phyloP scores from a whole-genome alignment of 35 echinoderm and acorn worm genomes.

The Eucidaris tribuloides region DNA sequence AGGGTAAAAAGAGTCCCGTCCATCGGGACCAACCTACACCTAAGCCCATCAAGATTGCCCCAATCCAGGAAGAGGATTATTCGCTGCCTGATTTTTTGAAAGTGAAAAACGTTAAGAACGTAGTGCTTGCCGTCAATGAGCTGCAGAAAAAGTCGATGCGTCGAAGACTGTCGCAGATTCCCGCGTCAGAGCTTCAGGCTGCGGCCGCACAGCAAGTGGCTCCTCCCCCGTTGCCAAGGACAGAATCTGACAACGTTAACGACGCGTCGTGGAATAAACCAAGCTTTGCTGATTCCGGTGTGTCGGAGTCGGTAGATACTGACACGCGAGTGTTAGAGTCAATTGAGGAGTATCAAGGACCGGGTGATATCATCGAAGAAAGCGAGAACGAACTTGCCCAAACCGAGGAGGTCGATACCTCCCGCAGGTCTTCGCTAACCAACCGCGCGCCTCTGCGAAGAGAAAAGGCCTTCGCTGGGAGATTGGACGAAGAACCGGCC shows the following conservation, averaged over 20 bases:
- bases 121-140: constrained; percentile 84
- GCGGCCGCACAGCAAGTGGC: background rate
- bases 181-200: background rate
- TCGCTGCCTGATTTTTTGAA: constrained; percentile 94
- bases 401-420: constrained; percentile 16
- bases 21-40: constrained; percentile 37
- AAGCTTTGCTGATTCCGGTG: background rate
- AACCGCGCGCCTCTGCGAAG: background rate
- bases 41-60: constrained; percentile 70
- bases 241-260: no score
- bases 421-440: background rate
- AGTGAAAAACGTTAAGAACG: constrained; percentile 96
- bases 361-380: background rate
- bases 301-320: constrained; percentile 12
- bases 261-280: background rate
- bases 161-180: constrained; percentile 40
- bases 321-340: background rate
- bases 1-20: constrained; percentile 72
- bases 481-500: background rate
- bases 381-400: background rate
- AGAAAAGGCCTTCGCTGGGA: constrained; percentile 26
- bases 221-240: no score
- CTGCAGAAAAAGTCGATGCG: constrained; percentile 81
- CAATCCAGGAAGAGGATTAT: constrained; percentile 81
- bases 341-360: background rate